Base-by-base conservation (phyloP, 2,113 vertebrate species). In the Orcinus orca region DNA sequence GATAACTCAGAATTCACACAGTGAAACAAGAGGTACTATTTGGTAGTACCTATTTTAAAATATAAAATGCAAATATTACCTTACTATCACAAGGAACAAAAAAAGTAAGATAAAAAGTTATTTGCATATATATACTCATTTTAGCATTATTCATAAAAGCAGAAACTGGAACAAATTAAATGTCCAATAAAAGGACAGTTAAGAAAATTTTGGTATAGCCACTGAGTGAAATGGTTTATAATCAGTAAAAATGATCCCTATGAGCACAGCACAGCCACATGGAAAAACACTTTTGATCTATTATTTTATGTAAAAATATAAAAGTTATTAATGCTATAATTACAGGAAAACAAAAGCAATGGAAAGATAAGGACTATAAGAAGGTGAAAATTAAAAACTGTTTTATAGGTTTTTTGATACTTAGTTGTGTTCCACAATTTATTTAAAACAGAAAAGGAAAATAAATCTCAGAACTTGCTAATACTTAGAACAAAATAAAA, bases 371-470 rank as follows among this genome's bases (percentile, higher is more conserved):
- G 17, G 60, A 65, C 14, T 74, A 7, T 68, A 85, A 68, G 21
- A 15, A 73, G 36, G 5, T 17, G 17, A 33, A 95, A 71, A 65
- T 18, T 65, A 77, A 81, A 85, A 94, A 63, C 20, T 5, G 29
- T 41, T 87, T 67, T 80, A 60, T 25, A 76, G 60, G 23, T 44
- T 90, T 89, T 90, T n/a, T 21, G 23, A 67, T 20, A 55, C 15
- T 17, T 68, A 88, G 23, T 73, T 88, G 63, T 47, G 36, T 73
- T 89, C n/a, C 38, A 85, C 26, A 76, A 90, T 18, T 41, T 60
- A 44, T 93, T 90, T 90, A 81, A 86, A 90, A 71, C 93, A 79
- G 96, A 92, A 95, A 68, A 93, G 18, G 84, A 60, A 29, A 93
- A 82, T 23, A 88, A 94, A 95, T 50, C 44, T 76, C 33, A 33